A percentile compares a stretch with the other conserved stretches of the same genome.
These are phyloP conservation scores for Agonopterix alstromeriana DNA, from an alignment of 2,888 invertebrate genomes.

Conservation along the genomic window DNA sequence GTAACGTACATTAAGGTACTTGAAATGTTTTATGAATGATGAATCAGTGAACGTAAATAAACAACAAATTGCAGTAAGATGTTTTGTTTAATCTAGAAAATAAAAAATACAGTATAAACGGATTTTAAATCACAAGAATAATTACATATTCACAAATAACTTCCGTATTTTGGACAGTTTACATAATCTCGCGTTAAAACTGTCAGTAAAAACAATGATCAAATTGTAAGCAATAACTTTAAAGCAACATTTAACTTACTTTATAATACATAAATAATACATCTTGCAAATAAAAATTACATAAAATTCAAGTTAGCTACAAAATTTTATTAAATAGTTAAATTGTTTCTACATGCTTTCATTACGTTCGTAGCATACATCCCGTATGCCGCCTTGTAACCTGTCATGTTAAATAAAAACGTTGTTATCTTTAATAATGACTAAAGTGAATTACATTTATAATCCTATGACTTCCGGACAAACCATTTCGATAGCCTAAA, in stretches of 20 bases:
- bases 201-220: slow-evolving; percentile 63
- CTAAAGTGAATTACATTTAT: slow-evolving; percentile 41
- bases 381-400: slow-evolving; percentile 26
- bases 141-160: slow-evolving; percentile 77
- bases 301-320: slow-evolving; percentile 75
- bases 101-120: slow-evolving; percentile 76
- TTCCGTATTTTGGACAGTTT: slow-evolving; percentile 54
- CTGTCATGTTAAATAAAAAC: slow-evolving; percentile 34
- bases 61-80: slow-evolving; percentile 57
- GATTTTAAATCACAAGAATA: slow-evolving; percentile 76
- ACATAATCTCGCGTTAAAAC: slow-evolving; percentile 60
- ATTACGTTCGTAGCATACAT: slow-evolving; percentile 41
- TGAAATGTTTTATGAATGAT: background rate
- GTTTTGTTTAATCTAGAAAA: slow-evolving; percentile 76
- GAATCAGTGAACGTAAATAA: slow-evolving; percentile 21
- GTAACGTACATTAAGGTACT: background rate
- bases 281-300: slow-evolving; percentile 72
- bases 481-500: slow-evolving; percentile 36
- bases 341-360: slow-evolving; percentile 66
- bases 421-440: slow-evolving; percentile 18
- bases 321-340: slow-evolving; percentile 62
- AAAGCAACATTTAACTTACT: slow-evolving; percentile 74
- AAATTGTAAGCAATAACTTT: slow-evolving; percentile 67
- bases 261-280: slow-evolving; percentile 76
- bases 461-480: slow-evolving; percentile 32